Base-by-base conservation (phyloP, 2,113 vertebrate genomes). In the Gymnorhina tibicen region DNA sequence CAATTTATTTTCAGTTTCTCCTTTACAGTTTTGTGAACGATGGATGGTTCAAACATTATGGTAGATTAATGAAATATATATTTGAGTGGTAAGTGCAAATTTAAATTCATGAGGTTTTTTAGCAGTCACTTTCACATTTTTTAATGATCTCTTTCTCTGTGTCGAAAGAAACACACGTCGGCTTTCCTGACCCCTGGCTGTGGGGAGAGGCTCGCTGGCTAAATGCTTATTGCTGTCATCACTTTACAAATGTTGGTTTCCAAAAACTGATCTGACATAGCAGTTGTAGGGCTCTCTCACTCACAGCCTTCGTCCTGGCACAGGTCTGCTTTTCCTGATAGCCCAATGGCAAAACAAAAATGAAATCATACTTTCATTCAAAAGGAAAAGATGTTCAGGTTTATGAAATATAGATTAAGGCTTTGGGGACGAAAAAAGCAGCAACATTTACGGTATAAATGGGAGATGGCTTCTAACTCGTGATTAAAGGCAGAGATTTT, bases 401-500 rank as follows among this genome's bases (percentile, higher is more conserved):
- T 97, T 96, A 95, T 94, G 95, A 97, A 97, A 97, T 90, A 97
- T 95, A 94, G 94, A 95, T 91, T 96, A 97, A 96, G 96, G 96
- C 96, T 95, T 97, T 95, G 93, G 95, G 86, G 73, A 95, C 93
- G 86, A 92, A 97, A 96, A 96, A 91, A 77, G 52, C 60, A 16
- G 64, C 88, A 91, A 67, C 91, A 76, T 97, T 97, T 97, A 93
- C 96, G 74, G 85, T 96, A 97, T 97, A 94, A 88, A 80, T 74
- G 80, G 77, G 77, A 93, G 76, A 79, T 82, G 84, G 91, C 88
- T 92, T 94, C 91, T 95, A 94, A 94, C 76, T 85, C 68, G 79
- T 96, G 95, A 98, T 97, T 97, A 97, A 97, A 93, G 92, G 91
- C 91, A 92, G 91, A 75, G 90, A 93, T 97, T 98, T 98, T 97